Evolutionary conservation across 2,797 vertebrate genomes (phyloP), one percentile per base, ranked within the genome.

Genomic region (Siniperca undulata): DNA sequence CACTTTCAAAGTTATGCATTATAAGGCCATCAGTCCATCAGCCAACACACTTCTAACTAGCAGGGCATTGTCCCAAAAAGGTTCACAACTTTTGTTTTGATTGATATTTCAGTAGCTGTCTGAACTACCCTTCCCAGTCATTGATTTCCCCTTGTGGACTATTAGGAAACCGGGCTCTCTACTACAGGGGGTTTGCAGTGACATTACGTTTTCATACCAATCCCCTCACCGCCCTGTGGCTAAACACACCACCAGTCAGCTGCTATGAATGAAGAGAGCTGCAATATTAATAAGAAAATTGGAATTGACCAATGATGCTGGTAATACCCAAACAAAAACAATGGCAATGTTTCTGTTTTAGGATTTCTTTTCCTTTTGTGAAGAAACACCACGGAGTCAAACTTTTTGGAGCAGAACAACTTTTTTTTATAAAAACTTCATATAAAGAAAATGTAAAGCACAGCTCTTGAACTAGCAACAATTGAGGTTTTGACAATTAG

Each of bases 381-480:
- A 55, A 68, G 4, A 70, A 65, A 78, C 24, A 72, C 13, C 5
- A 64, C 5, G 36, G 27, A 72, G n/a, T 22, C 42, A 80, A 80
- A 52, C 5, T 12, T 64, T 62, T 77, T 60, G 16, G 53, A 67
- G 70, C 46, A 86, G 56, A 90, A 85, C 68, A 46, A 30, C 40
- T 42, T 38, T 30, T 30, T 75, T 83, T 77, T 66, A 84, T 91
- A 90, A 91, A 92, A 92, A 71, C 24, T 2, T 74, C 10, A 78
- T 59, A 82, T 70, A 91, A 84, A 88, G 55, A 76, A 89, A 90
- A 83, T 56, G 24, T 30, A 80, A 86, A 77, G 78, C 30, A 77
- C 82, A 88, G 58, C 56, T 89, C 27, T 69, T 80, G 66, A 93
- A 91, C 87, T 61, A 68, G 83, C 67, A 86, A 88, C 78, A 83